phyloP scores from a whole-genome alignment of 2,888 invertebrate species.

The Ormyrus labotus region DNA sequence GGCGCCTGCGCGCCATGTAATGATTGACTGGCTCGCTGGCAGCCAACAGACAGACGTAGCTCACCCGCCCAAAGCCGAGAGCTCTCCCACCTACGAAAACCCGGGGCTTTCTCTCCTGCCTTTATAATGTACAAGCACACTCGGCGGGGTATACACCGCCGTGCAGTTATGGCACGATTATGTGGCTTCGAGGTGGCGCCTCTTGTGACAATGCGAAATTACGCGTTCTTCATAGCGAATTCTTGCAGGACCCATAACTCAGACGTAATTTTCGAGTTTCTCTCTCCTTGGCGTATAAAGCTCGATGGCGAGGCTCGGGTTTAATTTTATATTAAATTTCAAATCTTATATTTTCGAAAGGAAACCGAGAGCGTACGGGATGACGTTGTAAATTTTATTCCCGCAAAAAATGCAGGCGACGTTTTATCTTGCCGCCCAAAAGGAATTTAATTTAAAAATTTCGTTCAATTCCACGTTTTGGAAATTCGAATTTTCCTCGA shows the following conservation, averaged over 20 bases:
- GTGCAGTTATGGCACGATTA: neutral
- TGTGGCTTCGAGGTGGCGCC: neutral
- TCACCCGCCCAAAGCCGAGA: constrained; percentile 63
- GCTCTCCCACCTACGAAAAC: neutral
- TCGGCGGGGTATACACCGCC: neutral
- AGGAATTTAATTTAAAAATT: neutral
- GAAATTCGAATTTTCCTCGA: no score
- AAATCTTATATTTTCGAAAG: no score
- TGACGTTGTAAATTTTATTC: no score
- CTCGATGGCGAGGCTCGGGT: no score
- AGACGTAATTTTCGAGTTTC: no score
- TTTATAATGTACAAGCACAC: neutral
- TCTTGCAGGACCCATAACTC: no score
- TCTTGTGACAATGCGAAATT: neutral
- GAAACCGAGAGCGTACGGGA: no score
- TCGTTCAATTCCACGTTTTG: neutral
- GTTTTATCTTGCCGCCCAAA: neutral
- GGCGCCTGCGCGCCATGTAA: constrained; percentile 75
- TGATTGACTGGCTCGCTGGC: constrained; percentile 76
- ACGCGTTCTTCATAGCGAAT: neutral
- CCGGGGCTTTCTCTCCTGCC: neutral
- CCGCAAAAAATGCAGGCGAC: neutral
- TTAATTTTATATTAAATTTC: no score
- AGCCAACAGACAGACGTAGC: constrained; percentile 75
- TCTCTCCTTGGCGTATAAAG: no score